These are phyloP conservation scores for Hymenopus coronatus DNA, from an alignment of 2,888 invertebrate species.

Conservation along the genomic window DNA sequence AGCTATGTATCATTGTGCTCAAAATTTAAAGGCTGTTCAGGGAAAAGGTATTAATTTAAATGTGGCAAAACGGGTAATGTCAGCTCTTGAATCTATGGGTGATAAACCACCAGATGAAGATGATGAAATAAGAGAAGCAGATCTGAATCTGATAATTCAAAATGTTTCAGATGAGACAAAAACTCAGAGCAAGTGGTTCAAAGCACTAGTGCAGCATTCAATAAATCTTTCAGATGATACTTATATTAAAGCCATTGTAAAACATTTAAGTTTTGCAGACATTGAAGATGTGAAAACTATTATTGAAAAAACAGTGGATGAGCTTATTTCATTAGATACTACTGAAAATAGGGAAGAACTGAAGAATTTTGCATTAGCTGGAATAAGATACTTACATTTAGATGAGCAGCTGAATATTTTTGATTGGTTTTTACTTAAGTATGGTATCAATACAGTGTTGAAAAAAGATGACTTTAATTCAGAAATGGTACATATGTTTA, in stretches of 20 bases:
- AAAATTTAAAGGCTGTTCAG: background rate
- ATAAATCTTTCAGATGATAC: constrained; percentile 6
- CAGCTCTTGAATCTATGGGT: constrained; percentile 21
- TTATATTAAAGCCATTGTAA: constrained; percentile 19
- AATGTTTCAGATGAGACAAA: constrained; percentile 23
- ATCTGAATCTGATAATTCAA: constrained; percentile 18
- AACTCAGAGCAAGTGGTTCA: constrained; percentile 30
- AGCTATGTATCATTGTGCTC: constrained; percentile 21
- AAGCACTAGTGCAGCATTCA: constrained; percentile 21
- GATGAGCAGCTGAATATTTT: constrained; percentile 16
- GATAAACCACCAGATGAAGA: constrained; percentile 32
- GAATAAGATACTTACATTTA: background rate
- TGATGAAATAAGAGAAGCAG: constrained; percentile 32
- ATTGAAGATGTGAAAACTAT: constrained; percentile 23
- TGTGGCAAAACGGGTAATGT: constrained; percentile 1
- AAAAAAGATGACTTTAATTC: constrained; percentile 1
- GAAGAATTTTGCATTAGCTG: constrained; percentile 1
- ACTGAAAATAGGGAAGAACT: background rate
- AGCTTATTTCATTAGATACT: background rate
- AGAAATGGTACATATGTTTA: constrained; percentile 13
- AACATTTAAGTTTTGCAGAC: constrained; percentile 23
- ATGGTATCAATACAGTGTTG: background rate
- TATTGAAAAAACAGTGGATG: background rate
- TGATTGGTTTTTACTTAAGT: constrained; percentile 8
- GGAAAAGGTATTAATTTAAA: background rate